Evolutionary conservation across 2,888 invertebrate genomes (phyloP), one percentile per base, ranked within the genome.

Genomic region (Metacarcinus magister): DNA sequence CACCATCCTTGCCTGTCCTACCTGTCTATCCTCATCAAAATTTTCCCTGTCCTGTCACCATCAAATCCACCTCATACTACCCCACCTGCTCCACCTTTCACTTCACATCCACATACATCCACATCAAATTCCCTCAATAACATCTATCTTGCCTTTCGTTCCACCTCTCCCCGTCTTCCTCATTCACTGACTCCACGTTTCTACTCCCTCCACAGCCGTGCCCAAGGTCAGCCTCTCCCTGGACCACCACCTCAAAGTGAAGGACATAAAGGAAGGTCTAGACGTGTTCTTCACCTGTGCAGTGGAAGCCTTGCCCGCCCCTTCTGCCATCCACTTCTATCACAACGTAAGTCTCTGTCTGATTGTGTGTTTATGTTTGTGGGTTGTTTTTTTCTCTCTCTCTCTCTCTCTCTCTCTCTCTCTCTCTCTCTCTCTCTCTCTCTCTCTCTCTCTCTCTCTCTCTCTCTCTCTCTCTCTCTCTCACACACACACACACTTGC

Each of bases 281-380:
- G 96, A 96, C 95, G 96, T 96, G 10, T 95, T 60, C 75, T 93
- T 96, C 92, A 95, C 96, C 48, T 96, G 96, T 28, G 87, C 94
- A 28, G 93, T 94, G 28, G 92, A 94, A 5, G 96, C 96, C 23
- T 46, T 95, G 32, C 96, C 96, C 0, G 82, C 95, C 2, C 95
- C 96, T 3, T 93, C 95, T 5, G 28, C 95, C 44, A 92, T 96
- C 89, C 93, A 94, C 60, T 96, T 95, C 94, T 96, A 94, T 60
- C 96, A 96, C 32, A 94, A 96, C 23, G 96, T 96, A 87, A 96
- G 96, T 94, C 39, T 89, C 7, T 82, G 1, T 94, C n/a, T 87
- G 13, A 23, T n/a, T 82, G 13, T 87, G 32, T 82, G 13, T 87
- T 39, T 87, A 4, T 94, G 75, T 94, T 28, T 94, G 43, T 4